A percentile compares a stretch with the other conserved stretches of the same genome.
phyloP scores from a whole-genome alignment of 2,888 invertebrate genomes.

The Camponotus fellah region DNA sequence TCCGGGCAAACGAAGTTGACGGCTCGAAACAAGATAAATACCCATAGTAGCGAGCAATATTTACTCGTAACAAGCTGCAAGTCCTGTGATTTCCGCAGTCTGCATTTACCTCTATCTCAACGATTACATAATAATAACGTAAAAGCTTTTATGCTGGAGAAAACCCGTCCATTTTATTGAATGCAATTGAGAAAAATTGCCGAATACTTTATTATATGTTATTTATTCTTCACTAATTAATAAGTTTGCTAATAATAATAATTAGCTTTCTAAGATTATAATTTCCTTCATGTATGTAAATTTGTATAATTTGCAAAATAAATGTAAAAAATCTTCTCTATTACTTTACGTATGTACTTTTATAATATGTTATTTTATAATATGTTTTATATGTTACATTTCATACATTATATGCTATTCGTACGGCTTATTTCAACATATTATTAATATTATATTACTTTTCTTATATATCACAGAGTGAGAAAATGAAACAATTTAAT shows the following conservation, averaged over 20 bases:
- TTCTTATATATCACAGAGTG: neutral
- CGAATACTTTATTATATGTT: neutral
- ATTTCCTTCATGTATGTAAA: no score
- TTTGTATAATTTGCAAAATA: neutral
- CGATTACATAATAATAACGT: neutral
- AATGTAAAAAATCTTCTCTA: neutral
- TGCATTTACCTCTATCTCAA: neutral
- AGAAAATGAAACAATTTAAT: conserved; percentile 19
- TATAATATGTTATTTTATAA: no score
- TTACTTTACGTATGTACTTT: neutral
- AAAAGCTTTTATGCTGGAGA: neutral
- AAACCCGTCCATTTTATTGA: neutral
- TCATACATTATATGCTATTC: neutral
- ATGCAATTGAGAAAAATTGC: neutral
- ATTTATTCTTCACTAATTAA: conserved; percentile 6
- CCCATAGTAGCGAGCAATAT: conserved; percentile 5
- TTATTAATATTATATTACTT: conserved; percentile 6
- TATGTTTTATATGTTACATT: neutral
- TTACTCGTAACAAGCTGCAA: conserved; percentile 24
- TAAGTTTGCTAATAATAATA: neutral
- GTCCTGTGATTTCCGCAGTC: conserved; percentile 23
- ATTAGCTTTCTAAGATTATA: neutral
- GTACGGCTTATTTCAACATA: neutral
- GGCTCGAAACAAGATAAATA: conserved; percentile 41
- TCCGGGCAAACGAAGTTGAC: conserved; percentile 27